Evolutionary conservation across 2,797 vertebrate species (phyloP).

Genomic region (Cirrhinus mrigala): DNA sequence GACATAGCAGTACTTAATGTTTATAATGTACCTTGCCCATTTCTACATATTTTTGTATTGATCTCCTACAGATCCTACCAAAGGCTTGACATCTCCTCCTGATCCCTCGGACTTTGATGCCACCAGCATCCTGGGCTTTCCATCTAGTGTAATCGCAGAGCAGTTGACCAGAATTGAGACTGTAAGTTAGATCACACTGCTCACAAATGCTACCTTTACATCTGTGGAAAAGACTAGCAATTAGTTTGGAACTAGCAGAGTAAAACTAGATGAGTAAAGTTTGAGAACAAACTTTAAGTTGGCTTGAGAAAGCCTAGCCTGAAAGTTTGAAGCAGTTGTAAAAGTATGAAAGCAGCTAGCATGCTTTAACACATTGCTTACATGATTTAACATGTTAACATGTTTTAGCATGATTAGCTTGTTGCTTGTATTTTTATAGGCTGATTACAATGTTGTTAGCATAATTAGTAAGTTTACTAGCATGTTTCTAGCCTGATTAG

Average conservation of each 20-base stretch:
- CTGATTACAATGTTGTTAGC: too few species aligned
- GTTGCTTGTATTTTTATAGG: too few species aligned
- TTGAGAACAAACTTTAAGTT: too few species aligned
- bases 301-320: too few species aligned
- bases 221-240: background rate
- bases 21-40: background rate
- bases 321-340: too few species aligned
- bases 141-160: constrained; percentile 83
- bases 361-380: too few species aligned
- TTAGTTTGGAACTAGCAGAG: background rate
- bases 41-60: background rate
- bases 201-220: background rate
- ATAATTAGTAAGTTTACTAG: too few species aligned
- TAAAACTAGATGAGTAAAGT: too few species aligned
- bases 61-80: constrained; percentile 64
- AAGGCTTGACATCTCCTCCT: constrained; percentile 65
- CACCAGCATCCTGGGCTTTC: constrained; percentile 86
- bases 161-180: constrained; percentile 92
- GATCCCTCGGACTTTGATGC: constrained; percentile 79
- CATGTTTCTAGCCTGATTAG: too few species aligned
- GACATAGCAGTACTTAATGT: background rate
- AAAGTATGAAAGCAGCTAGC: too few species aligned
- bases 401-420: too few species aligned
- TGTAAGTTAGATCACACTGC: constrained; percentile 74
- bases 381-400: too few species aligned